Evolutionary conservation across 2,113 vertebrate genomes (phyloP).

Genomic region (Cyprinus carpio): DNA sequence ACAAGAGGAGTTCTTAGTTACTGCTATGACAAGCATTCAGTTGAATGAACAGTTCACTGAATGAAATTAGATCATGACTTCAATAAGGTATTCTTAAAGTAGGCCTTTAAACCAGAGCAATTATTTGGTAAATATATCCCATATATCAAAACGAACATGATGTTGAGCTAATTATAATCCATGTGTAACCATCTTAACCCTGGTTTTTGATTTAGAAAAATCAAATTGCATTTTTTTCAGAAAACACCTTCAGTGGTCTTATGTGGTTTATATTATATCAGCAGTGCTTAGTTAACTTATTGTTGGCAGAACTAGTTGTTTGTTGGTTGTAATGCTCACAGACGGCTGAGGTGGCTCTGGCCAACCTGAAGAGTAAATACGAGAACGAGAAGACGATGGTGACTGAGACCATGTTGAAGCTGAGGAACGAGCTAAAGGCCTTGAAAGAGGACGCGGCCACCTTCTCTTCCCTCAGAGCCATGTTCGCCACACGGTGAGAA

Average conservation of each 20-base stretch:
- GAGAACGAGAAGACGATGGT: slow-evolving; percentile 96
- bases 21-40: neutral
- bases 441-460: slow-evolving; percentile 96
- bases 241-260: neutral
- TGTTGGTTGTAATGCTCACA: slow-evolving; percentile 55
- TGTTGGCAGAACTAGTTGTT: neutral
- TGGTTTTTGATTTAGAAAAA: neutral
- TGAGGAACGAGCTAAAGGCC: slow-evolving; percentile 96
- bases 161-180: neutral
- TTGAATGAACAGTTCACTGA: neutral
- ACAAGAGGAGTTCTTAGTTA: slow-evolving; percentile 7
- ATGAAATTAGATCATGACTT: neutral
- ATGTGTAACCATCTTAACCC: neutral
- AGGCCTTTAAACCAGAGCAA: neutral
- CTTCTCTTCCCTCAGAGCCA: slow-evolving; percentile 95
- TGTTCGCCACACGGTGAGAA: slow-evolving; percentile 95
- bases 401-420: slow-evolving; percentile 94
- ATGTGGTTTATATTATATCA: neutral
- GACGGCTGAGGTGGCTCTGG: slow-evolving; percentile 93
- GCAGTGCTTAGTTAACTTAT: neutral
- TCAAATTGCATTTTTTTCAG: neutral
- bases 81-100: neutral
- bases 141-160: slow-evolving; percentile 13
- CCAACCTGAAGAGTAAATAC: slow-evolving; percentile 97
- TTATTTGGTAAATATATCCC: slow-evolving; percentile 13